These are phyloP conservation scores for Crotophaga sulcirostris DNA, from an alignment of 2,113 vertebrate genomes.

Conservation along the genomic window DNA sequence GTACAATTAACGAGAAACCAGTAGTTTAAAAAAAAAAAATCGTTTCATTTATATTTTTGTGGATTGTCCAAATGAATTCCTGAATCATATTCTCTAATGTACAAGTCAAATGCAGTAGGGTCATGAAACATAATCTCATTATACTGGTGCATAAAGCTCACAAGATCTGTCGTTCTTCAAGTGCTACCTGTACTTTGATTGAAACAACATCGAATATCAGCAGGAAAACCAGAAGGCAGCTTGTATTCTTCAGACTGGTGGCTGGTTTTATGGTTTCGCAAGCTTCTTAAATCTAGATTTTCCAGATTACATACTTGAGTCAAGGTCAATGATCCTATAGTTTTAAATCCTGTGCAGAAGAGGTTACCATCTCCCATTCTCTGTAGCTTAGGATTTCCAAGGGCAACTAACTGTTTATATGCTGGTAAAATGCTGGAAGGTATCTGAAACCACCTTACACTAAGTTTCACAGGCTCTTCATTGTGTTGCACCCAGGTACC, in stretches of 20 bases:
- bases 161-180: constrained; percentile 45
- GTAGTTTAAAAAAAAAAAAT: background rate
- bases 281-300: constrained; percentile 53
- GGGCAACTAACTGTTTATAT: background rate
- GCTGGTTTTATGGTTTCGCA: constrained; percentile 15
- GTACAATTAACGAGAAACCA: constrained; percentile 61
- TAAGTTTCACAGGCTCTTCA: background rate
- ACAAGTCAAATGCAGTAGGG: constrained; percentile 62
- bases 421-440: background rate
- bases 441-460: constrained; percentile 17
- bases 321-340: constrained; percentile 36
- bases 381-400: constrained; percentile 19
- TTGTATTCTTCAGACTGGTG: constrained; percentile 6
- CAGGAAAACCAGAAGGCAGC: background rate
- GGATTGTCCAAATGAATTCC: background rate
- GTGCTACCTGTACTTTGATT: constrained; percentile 56
- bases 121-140: constrained; percentile 59
- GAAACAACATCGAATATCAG: constrained; percentile 59
- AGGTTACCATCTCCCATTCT: constrained; percentile 50
- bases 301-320: constrained; percentile 19
- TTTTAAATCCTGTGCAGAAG: constrained; percentile 31
- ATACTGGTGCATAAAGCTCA: constrained; percentile 31
- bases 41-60: constrained; percentile 1
- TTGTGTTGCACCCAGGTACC: background rate
- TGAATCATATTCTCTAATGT: constrained; percentile 58